Evolutionary conservation across 2,113 vertebrate species (phyloP).

Genomic region (Kryptolebias marmoratus): DNA sequence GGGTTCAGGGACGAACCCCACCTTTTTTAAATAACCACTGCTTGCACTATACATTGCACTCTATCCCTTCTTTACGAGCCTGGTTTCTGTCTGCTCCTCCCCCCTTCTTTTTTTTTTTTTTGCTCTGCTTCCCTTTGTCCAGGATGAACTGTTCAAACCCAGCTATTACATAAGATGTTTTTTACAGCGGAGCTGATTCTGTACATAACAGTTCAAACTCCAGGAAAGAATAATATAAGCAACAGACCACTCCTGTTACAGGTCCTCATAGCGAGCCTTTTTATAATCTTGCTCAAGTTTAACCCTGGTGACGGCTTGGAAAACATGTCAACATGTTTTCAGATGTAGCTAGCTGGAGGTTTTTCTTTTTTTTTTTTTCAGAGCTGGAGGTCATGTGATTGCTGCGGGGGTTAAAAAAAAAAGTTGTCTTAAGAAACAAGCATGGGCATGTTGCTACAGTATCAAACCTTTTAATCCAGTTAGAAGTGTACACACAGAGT

Average conservation of each 20-base stretch:
- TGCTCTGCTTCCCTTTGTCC: constrained; percentile 59
- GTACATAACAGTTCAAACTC: constrained; percentile 58
- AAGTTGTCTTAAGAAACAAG: background rate
- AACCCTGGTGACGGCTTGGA: background rate
- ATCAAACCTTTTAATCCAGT: background rate
- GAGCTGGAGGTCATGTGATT: background rate
- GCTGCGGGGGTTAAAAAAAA: background rate
- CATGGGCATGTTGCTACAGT: background rate
- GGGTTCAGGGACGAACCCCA: background rate
- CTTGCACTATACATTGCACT: constrained; percentile 33
- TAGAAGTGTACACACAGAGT: background rate
- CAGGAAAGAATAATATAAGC: constrained; percentile 8
- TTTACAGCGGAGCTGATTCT: constrained; percentile 45
- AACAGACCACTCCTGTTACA: constrained; percentile 22
- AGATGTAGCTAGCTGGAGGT: background rate
- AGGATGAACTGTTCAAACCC: constrained; percentile 42
- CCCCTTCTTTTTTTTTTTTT: background rate
- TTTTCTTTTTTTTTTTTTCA: background rate
- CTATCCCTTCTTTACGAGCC: constrained; percentile 30
- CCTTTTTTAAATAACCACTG: background rate
- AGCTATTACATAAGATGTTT: constrained; percentile 78
- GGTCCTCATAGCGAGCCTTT: constrained; percentile 21
- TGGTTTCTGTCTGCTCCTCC: background rate
- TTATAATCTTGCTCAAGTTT: constrained; percentile 14
- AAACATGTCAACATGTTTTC: background rate